These are phyloP conservation scores for Pelobates cultripes DNA, from an alignment of 2,797 vertebrate species.

Conservation along the genomic window DNA sequence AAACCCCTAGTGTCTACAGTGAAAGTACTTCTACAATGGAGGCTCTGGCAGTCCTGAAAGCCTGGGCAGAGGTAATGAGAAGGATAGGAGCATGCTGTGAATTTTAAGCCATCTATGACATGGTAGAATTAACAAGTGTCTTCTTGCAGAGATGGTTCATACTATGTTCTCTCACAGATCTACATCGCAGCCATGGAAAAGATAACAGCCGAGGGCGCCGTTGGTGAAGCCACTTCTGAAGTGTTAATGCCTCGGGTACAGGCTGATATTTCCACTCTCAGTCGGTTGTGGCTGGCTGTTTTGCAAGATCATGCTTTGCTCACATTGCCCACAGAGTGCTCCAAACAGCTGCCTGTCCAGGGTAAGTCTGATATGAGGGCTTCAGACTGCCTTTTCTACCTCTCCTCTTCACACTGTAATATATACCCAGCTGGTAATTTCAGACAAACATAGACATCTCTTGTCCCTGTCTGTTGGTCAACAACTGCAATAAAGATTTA, in stretches of 20 bases:
- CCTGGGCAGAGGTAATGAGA: slow-evolving; percentile 87
- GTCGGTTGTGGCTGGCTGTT: slow-evolving; percentile 87
- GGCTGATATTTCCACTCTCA: slow-evolving; percentile 81
- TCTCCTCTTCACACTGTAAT: background rate
- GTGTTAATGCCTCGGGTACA: slow-evolving; percentile 85
- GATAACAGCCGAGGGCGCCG: slow-evolving; percentile 59
- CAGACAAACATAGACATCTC: no score
- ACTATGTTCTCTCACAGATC: slow-evolving; percentile 73
- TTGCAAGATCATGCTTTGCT: slow-evolving; percentile 89
- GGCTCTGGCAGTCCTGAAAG: slow-evolving; percentile 89
- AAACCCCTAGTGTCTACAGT: slow-evolving; percentile 79
- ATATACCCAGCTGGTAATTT: no score
- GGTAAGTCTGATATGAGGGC: slow-evolving; percentile 66
- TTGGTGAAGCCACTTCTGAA: slow-evolving; percentile 57
- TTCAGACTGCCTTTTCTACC: background rate
- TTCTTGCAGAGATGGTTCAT: background rate
- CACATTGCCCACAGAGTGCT: slow-evolving; percentile 80
- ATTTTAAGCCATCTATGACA: no score
- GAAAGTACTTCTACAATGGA: slow-evolving; percentile 92
- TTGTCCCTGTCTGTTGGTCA: no score
- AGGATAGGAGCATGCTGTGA: background rate
- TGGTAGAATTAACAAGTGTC: no score
- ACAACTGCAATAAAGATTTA: no score
- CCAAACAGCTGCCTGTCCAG: slow-evolving; percentile 76
- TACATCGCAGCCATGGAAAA: slow-evolving; percentile 86